Evolutionary conservation across 2,888 invertebrate species (phyloP).

Genomic region (Marasmarcha lunaedactyla): DNA sequence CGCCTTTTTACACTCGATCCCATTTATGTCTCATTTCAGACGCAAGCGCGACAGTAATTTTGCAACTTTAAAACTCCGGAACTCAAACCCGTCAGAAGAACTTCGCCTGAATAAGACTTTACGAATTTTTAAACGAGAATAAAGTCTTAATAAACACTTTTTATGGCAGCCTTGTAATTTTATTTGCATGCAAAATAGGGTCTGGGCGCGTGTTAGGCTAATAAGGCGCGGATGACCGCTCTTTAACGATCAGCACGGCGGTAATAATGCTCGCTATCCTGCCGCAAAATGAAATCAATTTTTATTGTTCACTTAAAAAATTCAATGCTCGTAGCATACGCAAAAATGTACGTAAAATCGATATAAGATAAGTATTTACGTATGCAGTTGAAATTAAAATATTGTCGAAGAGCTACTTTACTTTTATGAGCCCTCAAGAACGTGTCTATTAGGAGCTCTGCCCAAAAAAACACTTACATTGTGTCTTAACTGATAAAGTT

Average conservation of each 20-base stretch:
- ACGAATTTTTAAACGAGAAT: conserved; percentile 60
- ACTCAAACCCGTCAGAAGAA: conserved; percentile 38
- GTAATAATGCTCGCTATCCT: conserved; percentile 37
- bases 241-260: conserved; percentile 44
- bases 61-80: conserved; percentile 56
- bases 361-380: conserved; percentile 27
- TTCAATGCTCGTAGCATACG: no score
- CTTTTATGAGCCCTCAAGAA: no score
- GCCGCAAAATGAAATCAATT: conserved; percentile 41
- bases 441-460: no score
- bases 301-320: conserved; percentile 13
- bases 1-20: conserved; percentile 23
- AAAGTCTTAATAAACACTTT: conserved; percentile 64
- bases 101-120: conserved; percentile 53
- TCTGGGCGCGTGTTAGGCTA: conserved; percentile 55
- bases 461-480: no score
- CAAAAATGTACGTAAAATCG: no score
- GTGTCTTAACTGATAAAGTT: no score
- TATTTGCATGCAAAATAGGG: conserved; percentile 58
- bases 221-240: conserved; percentile 55
- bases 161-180: conserved; percentile 59
- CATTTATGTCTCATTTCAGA: conserved; percentile 59
- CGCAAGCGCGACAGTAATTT: conserved; percentile 43
- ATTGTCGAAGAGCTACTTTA: not conserved
- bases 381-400: conserved; percentile 29